Percentiles rank a stretch among this genome's conserved stretches.
Conservation (phyloP, 2,888 invertebrate species). For the Sepioteuthis lessoniana region DNA sequence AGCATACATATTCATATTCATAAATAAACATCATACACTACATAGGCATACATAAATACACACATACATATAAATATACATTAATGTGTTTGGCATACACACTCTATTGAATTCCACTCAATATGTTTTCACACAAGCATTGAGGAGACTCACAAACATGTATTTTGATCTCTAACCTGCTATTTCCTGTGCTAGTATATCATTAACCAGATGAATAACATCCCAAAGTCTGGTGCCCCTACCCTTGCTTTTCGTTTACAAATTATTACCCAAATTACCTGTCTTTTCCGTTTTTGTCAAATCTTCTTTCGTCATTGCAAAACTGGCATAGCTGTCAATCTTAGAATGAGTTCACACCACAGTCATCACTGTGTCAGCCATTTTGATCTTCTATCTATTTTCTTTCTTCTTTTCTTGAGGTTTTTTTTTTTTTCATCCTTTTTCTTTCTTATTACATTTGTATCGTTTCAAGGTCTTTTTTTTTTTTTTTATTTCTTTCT, state of each 20-base stretch:
- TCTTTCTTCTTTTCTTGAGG: not conserved
- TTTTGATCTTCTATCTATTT: not conserved
- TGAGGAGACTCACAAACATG: not conserved
- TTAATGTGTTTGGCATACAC: not conserved
- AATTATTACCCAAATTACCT: constrained; percentile 17
- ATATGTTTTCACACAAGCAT: not conserved
- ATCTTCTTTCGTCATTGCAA: not conserved
- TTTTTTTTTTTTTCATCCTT: no score
- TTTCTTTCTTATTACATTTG: not conserved
- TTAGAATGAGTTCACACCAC: not conserved
- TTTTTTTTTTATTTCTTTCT: not conserved
- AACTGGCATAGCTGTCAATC: not conserved
- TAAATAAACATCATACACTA: no score
- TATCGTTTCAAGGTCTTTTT: not conserved
- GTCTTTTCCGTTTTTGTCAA: constrained; percentile 17
- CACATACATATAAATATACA: not conserved
- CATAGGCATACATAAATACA: no score
- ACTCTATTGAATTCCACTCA: no score
- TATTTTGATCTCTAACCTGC: not conserved
- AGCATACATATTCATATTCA: no score
- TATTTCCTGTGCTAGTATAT: constrained; percentile 25
- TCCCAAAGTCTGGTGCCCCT: not conserved
- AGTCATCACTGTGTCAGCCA: not conserved
- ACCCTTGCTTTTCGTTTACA: not conserved
- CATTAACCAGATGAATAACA: not conserved